phyloP scores from a whole-genome alignment of 2,888 invertebrate genomes.

The Malthinus flaveolus region DNA sequence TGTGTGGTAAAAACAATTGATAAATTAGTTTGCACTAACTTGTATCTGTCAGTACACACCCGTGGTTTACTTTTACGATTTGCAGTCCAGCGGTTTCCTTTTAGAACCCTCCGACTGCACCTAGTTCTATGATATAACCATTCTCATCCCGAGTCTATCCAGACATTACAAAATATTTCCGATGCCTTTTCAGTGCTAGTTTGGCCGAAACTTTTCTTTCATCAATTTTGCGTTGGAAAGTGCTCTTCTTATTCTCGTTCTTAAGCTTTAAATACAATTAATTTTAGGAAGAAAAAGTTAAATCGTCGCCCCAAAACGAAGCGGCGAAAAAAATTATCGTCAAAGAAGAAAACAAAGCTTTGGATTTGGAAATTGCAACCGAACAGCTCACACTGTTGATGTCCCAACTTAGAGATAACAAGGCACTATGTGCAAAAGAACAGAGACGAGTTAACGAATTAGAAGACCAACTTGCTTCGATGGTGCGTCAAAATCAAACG shows the following conservation, averaged over 20 bases:
- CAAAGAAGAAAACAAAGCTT: slow-evolving; percentile 40
- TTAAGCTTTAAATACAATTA: not conserved
- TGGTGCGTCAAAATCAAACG: slow-evolving; percentile 71
- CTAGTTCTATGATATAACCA: no score
- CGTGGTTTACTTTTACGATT: no score
- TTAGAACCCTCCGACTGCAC: no score
- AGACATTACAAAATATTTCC: no score
- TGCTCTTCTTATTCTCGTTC: not conserved
- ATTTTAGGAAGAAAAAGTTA: not conserved
- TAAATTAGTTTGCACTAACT: no score
- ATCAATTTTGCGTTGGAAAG: not conserved
- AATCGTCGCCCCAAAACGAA: not conserved
- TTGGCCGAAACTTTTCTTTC: no score
- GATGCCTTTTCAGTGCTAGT: no score
- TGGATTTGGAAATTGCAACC: slow-evolving; percentile 32
- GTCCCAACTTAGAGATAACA: slow-evolving; percentile 71
- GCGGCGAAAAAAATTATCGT: no score
- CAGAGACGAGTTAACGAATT: slow-evolving; percentile 74
- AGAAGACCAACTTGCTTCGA: slow-evolving; percentile 73
- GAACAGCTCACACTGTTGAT: slow-evolving; percentile 60
- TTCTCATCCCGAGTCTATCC: no score
- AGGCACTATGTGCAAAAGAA: slow-evolving; percentile 70
- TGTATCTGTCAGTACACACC: no score
- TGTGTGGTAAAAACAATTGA: no score
- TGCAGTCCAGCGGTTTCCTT: no score